A percentile compares a stretch with the other conserved stretches of the same genome.
These are phyloP conservation scores for Equus przewalskii DNA, from an alignment of 2,113 vertebrate species.

Conservation along the genomic window DNA sequence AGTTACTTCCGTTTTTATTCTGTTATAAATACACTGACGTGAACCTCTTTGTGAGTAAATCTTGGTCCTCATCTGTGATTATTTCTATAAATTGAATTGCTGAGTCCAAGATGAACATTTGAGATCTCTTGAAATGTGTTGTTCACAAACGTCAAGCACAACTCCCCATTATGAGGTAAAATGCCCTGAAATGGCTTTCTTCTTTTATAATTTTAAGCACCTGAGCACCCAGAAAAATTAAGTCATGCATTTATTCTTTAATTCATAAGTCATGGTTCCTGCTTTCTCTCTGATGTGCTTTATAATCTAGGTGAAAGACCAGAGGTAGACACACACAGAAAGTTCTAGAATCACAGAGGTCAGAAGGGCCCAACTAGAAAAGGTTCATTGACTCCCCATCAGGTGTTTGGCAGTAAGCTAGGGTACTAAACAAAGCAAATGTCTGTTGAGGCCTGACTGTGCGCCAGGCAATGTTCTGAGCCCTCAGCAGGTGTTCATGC, in stretches of 20 bases:
- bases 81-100: neutral
- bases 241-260: neutral
- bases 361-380: neutral
- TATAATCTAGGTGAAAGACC: neutral
- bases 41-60: neutral
- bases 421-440: neutral
- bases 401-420: too few relatives aligned
- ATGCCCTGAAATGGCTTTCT: neutral
- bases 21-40: neutral
- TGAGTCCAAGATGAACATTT: neutral
- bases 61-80: neutral
- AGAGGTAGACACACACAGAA: neutral
- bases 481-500: neutral
- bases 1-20: neutral
- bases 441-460: neutral
- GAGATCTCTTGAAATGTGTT: neutral
- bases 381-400: rapidly evolving
- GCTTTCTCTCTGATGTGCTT: neutral
- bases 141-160: neutral
- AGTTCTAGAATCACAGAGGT: neutral
- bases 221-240: neutral
- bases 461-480: neutral
- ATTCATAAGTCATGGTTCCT: neutral
- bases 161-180: neutral
- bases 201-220: neutral